A percentile compares a stretch with the other conserved stretches of the same genome.
These are phyloP conservation scores for Clamator glandarius DNA, from an alignment of 2,797 vertebrate genomes.

Conservation along the genomic window DNA sequence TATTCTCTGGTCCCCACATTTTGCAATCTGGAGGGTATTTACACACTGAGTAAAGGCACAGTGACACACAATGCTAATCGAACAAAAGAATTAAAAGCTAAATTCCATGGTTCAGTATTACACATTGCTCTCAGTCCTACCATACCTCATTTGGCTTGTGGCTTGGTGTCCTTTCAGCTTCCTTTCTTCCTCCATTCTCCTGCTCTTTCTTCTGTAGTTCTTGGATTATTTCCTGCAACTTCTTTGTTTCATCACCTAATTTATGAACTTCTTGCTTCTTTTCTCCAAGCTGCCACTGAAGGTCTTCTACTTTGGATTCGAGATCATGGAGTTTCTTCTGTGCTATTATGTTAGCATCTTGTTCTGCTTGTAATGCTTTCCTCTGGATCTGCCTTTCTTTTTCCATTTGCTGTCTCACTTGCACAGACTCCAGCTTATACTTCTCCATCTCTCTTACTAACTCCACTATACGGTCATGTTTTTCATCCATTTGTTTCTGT, in stretches of 20 bases:
- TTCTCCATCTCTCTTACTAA: conserved; percentile 88
- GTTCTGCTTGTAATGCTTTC: conserved; percentile 79
- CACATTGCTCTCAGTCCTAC: neutral
- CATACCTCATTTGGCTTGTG: conserved; percentile 74
- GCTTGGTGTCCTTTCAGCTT: conserved; percentile 35
- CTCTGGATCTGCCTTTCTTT: conserved; percentile 82
- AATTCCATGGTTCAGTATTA: neutral
- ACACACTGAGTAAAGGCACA: neutral
- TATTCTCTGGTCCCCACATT: neutral
- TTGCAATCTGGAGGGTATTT: neutral
- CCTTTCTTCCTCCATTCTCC: conserved; percentile 45
- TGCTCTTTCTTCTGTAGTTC: conserved; percentile 75
- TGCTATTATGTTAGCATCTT: conserved; percentile 81
- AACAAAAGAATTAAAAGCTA: conserved; percentile 13
- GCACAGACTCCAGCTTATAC: conserved; percentile 86
- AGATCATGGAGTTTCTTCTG: conserved; percentile 81
- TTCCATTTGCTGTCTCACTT: conserved; percentile 81
- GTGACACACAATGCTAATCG: neutral
- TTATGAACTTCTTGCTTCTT: conserved; percentile 80
- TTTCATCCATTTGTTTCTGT: conserved; percentile 88
- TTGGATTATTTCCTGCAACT: conserved; percentile 81
- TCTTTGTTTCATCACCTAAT: conserved; percentile 83
- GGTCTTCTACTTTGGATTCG: conserved; percentile 78
- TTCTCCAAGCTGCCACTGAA: conserved; percentile 83
- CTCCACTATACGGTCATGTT: conserved; percentile 85